These are phyloP conservation scores for Drosophila eohydei DNA, from an alignment of 2,888 invertebrate species.

Conservation along the genomic window DNA sequence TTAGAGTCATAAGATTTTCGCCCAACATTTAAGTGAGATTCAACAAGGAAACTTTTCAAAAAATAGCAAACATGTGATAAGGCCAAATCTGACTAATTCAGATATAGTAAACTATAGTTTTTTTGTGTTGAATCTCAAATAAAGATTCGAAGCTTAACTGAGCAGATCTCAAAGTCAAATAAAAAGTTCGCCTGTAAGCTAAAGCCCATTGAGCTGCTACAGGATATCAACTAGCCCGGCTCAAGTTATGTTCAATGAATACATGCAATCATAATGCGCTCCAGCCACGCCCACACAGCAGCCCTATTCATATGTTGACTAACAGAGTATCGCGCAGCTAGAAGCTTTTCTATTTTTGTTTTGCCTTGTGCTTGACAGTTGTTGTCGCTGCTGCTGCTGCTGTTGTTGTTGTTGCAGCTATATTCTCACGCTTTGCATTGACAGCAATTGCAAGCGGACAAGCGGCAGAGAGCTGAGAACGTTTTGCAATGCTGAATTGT, in stretches of 20 bases:
- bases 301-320: not conserved
- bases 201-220: too few species aligned
- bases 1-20: too few species aligned
- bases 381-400: conserved; percentile 26
- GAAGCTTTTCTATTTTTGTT: conserved; percentile 1
- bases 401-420: conserved; percentile 33
- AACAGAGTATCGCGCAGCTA: conserved; percentile 16
- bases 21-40: too few species aligned
- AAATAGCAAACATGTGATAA: too few species aligned
- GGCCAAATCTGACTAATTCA: too few species aligned
- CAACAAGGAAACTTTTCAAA: too few species aligned
- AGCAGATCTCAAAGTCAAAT: too few species aligned
- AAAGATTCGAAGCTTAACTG: too few species aligned
- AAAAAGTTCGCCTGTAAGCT: too few species aligned
- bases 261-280: not conserved
- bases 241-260: not conserved
- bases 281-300: conserved; percentile 9
- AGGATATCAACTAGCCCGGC: too few species aligned
- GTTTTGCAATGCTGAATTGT: conserved; percentile 71
- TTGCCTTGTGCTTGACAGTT: conserved; percentile 35
- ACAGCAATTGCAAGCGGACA: conserved; percentile 53
- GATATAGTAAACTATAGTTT: too few species aligned
- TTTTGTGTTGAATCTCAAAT: too few species aligned
- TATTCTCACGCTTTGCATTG: conserved; percentile 77
- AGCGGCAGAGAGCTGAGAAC: conserved; percentile 55